These are phyloP conservation scores for Hippocampus mohnikei DNA, from an alignment of 2,113 vertebrate species.

Conservation along the genomic window DNA sequence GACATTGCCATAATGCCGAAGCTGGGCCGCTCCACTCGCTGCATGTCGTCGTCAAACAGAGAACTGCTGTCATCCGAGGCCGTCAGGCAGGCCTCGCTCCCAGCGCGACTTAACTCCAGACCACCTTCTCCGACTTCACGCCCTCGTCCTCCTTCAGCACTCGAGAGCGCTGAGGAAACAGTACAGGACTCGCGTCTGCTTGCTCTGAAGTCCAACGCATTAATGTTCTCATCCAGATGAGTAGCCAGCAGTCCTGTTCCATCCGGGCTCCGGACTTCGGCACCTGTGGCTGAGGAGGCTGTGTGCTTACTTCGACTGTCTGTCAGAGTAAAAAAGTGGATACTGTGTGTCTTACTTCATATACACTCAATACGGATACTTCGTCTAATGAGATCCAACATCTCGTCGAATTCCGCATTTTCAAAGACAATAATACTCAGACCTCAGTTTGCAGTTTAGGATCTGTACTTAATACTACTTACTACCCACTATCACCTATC, in stretches of 20 bases:
- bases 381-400: not conserved
- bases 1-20: conserved; percentile 1
- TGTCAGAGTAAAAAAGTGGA: conserved; percentile 61
- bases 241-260: conserved; percentile 46
- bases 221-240: conserved; percentile 64
- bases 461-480: too few relatives aligned
- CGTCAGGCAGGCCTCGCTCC: conserved; percentile 85
- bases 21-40: conserved; percentile 47
- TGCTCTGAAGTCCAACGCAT: conserved; percentile 11
- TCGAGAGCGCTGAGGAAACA: conserved; percentile 72
- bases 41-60: conserved; percentile 86
- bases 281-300: conserved; percentile 42
- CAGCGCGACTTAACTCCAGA: conserved; percentile 67
- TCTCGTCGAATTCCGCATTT: not conserved
- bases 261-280: conserved; percentile 56
- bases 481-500: too few relatives aligned
- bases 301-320: conserved; percentile 71
- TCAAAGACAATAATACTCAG: not conserved
- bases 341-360: not conserved
- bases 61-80: conserved; percentile 93
- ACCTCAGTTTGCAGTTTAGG: too few relatives aligned
- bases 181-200: conserved; percentile 66
- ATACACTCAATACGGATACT: not conserved
- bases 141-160: conserved; percentile 62
- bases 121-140: conserved; percentile 72